A percentile compares a stretch with the other conserved stretches of the same genome.
Evolutionary conservation across 2,888 invertebrate species (phyloP).

Genomic region (Escarpia spicata): DNA sequence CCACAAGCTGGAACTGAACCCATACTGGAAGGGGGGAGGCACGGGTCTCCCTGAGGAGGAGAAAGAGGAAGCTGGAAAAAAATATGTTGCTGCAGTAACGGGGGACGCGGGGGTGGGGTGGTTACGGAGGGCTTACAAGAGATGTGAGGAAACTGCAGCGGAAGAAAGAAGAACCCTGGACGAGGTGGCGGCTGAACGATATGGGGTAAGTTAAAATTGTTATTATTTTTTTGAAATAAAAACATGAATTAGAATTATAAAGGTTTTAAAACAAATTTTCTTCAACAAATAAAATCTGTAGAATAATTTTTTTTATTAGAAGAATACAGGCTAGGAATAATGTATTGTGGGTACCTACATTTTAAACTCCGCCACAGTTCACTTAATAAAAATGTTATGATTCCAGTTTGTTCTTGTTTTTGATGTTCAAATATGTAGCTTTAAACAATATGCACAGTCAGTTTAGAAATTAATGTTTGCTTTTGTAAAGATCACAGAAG

Average conservation of each 20-base stretch:
- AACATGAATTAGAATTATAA: neutral
- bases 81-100: slow-evolving; percentile 50
- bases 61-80: slow-evolving; percentile 13
- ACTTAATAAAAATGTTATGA: too few species aligned
- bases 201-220: slow-evolving; percentile 65
- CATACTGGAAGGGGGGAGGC: slow-evolving; percentile 91
- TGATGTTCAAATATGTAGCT: too few species aligned
- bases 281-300: too few species aligned
- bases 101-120: slow-evolving; percentile 70
- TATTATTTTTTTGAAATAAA: neutral
- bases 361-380: too few species aligned
- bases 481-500: too few species aligned
- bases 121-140: slow-evolving; percentile 69
- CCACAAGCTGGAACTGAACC: slow-evolving; percentile 84
- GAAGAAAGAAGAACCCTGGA: slow-evolving; percentile 69
- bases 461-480: too few species aligned
- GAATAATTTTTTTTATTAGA: too few species aligned
- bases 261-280: neutral
- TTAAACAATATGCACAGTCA: too few species aligned
- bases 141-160: slow-evolving; percentile 70
- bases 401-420: too few species aligned
- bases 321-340: too few species aligned
- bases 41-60: slow-evolving; percentile 77
- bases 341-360: too few species aligned
- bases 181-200: slow-evolving; percentile 72